phyloP scores from a whole-genome alignment of 2,888 invertebrate genomes.

The Cynaeus angustus region DNA sequence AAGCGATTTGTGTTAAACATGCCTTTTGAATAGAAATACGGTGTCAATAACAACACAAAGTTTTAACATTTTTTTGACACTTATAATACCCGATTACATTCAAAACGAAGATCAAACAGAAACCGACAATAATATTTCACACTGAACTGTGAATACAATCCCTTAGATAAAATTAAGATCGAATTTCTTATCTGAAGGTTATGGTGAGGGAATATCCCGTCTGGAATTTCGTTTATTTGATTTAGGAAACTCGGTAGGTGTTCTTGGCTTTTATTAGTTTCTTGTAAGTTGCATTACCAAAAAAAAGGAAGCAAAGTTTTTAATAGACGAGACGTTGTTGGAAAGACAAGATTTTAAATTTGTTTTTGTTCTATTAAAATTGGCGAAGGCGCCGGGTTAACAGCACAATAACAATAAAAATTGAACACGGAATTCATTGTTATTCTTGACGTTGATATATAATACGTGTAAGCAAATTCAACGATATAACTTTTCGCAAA shows the following conservation, averaged over 20 bases:
- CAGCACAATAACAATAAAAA: background rate
- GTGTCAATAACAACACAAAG: no score
- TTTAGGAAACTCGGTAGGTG: background rate
- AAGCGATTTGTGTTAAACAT: no score
- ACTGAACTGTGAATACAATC: background rate
- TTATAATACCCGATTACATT: no score
- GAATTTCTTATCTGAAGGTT: background rate
- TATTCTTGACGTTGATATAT: conserved; percentile 8
- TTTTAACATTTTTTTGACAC: no score
- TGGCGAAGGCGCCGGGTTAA: background rate
- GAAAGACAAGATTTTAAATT: background rate
- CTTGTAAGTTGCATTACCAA: conserved; percentile 1
- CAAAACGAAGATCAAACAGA: no score
- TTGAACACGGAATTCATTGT: background rate
- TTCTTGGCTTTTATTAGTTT: conserved; percentile 1
- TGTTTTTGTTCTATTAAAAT: background rate
- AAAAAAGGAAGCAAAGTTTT: background rate
- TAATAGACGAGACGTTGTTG: background rate
- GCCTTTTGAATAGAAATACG: no score
- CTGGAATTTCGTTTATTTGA: conserved; percentile 5
- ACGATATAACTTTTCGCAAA: conserved; percentile 6
- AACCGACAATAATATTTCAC: no score
- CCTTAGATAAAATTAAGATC: conserved; percentile 1
- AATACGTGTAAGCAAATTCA: conserved; percentile 5
- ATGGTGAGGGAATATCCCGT: background rate